phyloP scores from a whole-genome alignment of 2,113 vertebrate genomes.

The Sitta europaea region DNA sequence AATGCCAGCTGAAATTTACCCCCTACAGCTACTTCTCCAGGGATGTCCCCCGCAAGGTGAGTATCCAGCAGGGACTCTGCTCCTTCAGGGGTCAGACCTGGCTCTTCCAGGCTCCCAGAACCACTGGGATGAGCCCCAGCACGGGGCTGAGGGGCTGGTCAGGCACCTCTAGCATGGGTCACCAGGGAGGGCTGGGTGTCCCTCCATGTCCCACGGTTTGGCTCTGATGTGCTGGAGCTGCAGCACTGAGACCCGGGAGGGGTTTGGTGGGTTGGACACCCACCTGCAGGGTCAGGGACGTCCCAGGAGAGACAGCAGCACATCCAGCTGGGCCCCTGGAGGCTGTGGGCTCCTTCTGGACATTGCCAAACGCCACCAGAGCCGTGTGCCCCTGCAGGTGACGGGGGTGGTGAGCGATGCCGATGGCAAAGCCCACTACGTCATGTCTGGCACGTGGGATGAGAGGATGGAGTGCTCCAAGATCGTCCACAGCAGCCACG shows the following conservation, averaged over 20 bases:
- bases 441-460: conserved; percentile 96
- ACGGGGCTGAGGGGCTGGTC: background rate
- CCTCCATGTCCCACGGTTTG: fast-evolving
- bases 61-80: background rate
- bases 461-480: conserved; percentile 95
- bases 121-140: background rate
- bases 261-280: background rate
- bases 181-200: background rate
- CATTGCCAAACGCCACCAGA: background rate
- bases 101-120: background rate
- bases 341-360: background rate
- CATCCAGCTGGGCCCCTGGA: background rate
- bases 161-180: fast-evolving
- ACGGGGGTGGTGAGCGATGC: conserved; percentile 88
- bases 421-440: conserved; percentile 85
- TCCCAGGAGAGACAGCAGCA: fast-evolving
- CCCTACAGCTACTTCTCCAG: conserved; percentile 99
- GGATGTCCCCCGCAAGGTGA: conserved; percentile 93
- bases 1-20: conserved; percentile 95
- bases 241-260: background rate
- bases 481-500: conserved; percentile 89
- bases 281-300: background rate
- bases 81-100: background rate
- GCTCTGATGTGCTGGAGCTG: background rate
- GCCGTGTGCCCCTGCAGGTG: conserved; percentile 74